These are phyloP conservation scores for Dynastes tityus DNA, from an alignment of 2,888 invertebrate genomes.

Conservation along the genomic window DNA sequence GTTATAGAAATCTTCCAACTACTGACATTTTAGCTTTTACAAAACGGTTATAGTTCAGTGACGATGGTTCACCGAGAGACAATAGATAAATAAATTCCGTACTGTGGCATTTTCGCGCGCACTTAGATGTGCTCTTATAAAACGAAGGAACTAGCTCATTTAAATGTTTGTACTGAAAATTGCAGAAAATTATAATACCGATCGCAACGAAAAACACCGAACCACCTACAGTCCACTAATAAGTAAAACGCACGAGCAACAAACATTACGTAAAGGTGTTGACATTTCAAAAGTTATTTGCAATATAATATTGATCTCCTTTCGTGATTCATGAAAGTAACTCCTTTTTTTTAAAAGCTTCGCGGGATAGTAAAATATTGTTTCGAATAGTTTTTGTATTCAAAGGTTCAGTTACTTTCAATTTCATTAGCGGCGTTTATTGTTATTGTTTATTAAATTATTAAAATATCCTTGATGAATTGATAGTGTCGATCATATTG, in stretches of 20 bases:
- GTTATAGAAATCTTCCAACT: slow-evolving; percentile 48
- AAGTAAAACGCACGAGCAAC: slow-evolving; percentile 13
- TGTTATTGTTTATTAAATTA: slow-evolving; percentile 27
- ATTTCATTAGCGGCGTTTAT: slow-evolving; percentile 20
- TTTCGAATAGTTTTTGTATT: slow-evolving; percentile 20
- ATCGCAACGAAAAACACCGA: slow-evolving; percentile 27
- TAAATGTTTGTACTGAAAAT: slow-evolving; percentile 49
- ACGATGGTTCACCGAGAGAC: slow-evolving; percentile 56
- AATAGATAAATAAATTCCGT: slow-evolving; percentile 59
- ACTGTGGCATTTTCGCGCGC: slow-evolving; percentile 45
- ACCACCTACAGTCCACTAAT: not conserved
- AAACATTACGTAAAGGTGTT: slow-evolving; percentile 25
- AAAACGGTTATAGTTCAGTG: slow-evolving; percentile 60
- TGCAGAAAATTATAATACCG: slow-evolving; percentile 49
- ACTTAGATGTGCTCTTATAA: slow-evolving; percentile 30
- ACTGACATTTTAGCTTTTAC: slow-evolving; percentile 58
- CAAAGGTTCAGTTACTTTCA: not conserved
- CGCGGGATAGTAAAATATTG: slow-evolving; percentile 18
- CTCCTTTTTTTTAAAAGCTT: slow-evolving; percentile 1
- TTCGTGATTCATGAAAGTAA: slow-evolving; percentile 28
- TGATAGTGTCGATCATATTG: slow-evolving; percentile 37
- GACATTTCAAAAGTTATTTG: slow-evolving; percentile 27
- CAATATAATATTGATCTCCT: slow-evolving; percentile 6
- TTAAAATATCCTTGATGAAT: slow-evolving; percentile 37
- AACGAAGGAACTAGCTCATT: slow-evolving; percentile 44